Base-by-base conservation (phyloP, 2,888 invertebrate species). In the Embidobia sp. region DNA sequence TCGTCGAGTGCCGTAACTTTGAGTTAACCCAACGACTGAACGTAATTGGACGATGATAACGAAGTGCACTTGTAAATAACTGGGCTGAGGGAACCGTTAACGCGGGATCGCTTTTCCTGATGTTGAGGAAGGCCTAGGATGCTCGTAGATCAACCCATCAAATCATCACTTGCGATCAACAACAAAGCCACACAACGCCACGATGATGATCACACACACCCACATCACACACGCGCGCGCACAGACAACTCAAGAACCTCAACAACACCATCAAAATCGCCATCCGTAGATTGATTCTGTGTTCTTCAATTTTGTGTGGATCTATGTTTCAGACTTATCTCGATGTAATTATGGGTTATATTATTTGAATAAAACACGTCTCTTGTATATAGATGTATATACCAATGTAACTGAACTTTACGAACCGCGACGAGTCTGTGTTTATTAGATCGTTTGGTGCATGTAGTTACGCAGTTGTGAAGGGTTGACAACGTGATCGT, bases 111-210 rank as follows among this genome's bases (percentile, higher is more conserved):
- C 22, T 63, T 64, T 33, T 64, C 33, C 57, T 59, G 46, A 27
- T 29, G 33, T 57, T 59, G 53, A 66, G 63, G 74, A 81, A 81
- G 82, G 85, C 85, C 85, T 87, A 86, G 85, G 87, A 87, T 85
- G 85, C 87, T 86, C 86, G 84, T 85, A 87, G 85, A 86, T 80
- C 76, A 29, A 57, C 61, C 27, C 48, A 66, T 29, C 27, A 53
- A 61, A 48, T 37, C 61, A 61, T 51, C 51, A 51, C 46, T 64
- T 26, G 13, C 13, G 27, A 46, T 27, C 42, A 31, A 66, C 40
- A 61, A 64, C 57, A 63, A 48, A 40, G 55, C 42, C 33, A 76
- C 55, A 69, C 57, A 37, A 76, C 63, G 53, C 22, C 49, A 69
- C 44, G 57, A 49, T 22, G 46, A 51, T 51, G 29, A 11, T 37